Percentiles rank a stretch among this genome's conserved stretches.
phyloP scores from a whole-genome alignment of 2,888 invertebrate genomes.

The Ophion ellenae region DNA sequence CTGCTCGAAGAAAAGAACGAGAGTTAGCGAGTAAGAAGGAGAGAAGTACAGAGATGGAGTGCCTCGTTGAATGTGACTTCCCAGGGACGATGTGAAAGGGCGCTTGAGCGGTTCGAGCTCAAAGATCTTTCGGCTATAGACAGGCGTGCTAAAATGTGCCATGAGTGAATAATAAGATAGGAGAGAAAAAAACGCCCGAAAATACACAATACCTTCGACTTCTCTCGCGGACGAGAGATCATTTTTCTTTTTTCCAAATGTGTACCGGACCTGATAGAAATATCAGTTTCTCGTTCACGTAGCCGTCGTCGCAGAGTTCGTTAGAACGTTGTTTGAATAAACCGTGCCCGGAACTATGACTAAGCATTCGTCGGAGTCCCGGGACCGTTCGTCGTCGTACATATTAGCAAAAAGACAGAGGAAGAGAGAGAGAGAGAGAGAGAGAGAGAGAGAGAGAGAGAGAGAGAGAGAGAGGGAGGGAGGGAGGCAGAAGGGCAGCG shows the following conservation, averaged over 20 bases:
- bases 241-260: slow-evolving; percentile 17
- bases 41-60: slow-evolving; percentile 9
- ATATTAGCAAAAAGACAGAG: slow-evolving; percentile 16
- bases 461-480: no score
- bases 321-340: slow-evolving; percentile 25
- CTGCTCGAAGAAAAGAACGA: slow-evolving; percentile 17
- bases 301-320: not conserved
- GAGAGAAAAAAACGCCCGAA: slow-evolving; percentile 5
- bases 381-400: not conserved
- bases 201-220: slow-evolving; percentile 30
- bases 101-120: slow-evolving; percentile 8
- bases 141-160: slow-evolving; percentile 35
- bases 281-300: not conserved
- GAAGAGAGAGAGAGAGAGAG: no score
- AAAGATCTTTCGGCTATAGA: slow-evolving; percentile 30
- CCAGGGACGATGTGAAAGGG: slow-evolving; percentile 9
- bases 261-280: not conserved
- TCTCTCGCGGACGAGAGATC: slow-evolving; percentile 21
- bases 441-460: no score
- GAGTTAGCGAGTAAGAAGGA: slow-evolving; percentile 30
- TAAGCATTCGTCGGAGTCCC: not conserved
- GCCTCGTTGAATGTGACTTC: slow-evolving; percentile 29
- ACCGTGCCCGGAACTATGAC: slow-evolving; percentile 1
- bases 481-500: no score
- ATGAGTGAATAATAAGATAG: slow-evolving; percentile 1